Percentiles rank a stretch among this genome's conserved stretches.
Evolutionary conservation across 2,113 vertebrate species (phyloP).

Genomic region (Zeus faber): DNA sequence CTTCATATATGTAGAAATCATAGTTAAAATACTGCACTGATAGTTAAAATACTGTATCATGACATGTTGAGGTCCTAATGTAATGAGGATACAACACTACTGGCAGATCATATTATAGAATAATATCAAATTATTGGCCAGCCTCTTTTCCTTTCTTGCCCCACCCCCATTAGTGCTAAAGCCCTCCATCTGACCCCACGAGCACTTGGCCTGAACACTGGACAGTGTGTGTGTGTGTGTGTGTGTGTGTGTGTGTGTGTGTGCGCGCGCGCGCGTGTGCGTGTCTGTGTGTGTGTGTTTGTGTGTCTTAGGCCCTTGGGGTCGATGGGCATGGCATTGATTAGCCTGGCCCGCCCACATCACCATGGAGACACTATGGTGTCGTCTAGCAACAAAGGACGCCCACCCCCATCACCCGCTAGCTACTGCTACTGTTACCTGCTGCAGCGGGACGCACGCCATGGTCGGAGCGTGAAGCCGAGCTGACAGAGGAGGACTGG

Average conservation of each 20-base stretch:
- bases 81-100: too few species aligned
- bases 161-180: constrained; percentile 34
- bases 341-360: background rate
- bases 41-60: too few species aligned
- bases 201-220: constrained; percentile 51
- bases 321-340: constrained; percentile 6
- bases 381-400: background rate
- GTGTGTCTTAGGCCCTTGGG: constrained; percentile 3
- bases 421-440: background rate
- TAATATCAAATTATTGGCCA: too few species aligned
- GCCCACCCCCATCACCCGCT: background rate
- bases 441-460: background rate
- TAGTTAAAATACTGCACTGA: too few species aligned
- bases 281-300: constrained; percentile 4
- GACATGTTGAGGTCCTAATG: too few species aligned
- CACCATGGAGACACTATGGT: background rate
- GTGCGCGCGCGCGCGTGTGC: constrained; percentile 6
- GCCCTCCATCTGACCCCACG: too few species aligned
- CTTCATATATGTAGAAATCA: too few species aligned
- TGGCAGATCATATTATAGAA: too few species aligned
- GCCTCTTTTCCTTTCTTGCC: constrained; percentile 13
- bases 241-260: constrained; percentile 6
- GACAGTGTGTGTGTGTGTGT: constrained; percentile 15
- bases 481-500: constrained; percentile 4
- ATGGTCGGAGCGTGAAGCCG: constrained; percentile 14